Percentiles rank a stretch among this genome's conserved stretches.
Evolutionary conservation across 1,140 invertebrate species (phyloP).

Genomic region (Psix sp.): DNA sequence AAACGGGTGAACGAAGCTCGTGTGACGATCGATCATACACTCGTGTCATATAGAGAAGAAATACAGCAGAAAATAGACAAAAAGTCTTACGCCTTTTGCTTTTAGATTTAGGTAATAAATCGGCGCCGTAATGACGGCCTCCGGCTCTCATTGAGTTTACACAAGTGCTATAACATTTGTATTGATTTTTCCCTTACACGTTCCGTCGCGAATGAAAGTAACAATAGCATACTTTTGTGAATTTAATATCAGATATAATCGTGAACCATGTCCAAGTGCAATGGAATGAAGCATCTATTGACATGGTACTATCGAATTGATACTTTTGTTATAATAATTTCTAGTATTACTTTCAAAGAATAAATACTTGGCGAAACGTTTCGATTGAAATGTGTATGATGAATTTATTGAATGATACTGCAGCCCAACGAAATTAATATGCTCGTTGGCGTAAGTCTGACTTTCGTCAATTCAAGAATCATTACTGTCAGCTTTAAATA

Average conservation of each 20-base stretch:
- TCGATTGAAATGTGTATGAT: too few relatives aligned
- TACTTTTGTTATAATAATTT: too few relatives aligned
- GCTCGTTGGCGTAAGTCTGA: too few relatives aligned
- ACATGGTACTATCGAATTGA: too few relatives aligned
- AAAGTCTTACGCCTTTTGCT: slow-evolving; percentile 49
- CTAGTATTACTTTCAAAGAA: too few relatives aligned
- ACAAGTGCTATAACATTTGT: slow-evolving; percentile 15
- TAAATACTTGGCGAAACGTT: too few relatives aligned
- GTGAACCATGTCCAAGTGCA: background rate
- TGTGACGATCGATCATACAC: slow-evolving; percentile 59
- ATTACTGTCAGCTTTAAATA: too few relatives aligned
- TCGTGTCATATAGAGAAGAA: slow-evolving; percentile 54
- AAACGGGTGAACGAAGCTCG: slow-evolving; percentile 48
- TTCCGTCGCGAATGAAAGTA: background rate
- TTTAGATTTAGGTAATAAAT: slow-evolving; percentile 50
- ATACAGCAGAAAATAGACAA: slow-evolving; percentile 52
- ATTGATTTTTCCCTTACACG: slow-evolving; percentile 7
- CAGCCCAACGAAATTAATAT: too few relatives aligned
- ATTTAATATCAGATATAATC: background rate
- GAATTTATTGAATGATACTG: too few relatives aligned
- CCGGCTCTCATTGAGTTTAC: slow-evolving; percentile 13
- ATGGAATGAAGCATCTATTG: too few relatives aligned
- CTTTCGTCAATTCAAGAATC: too few relatives aligned
- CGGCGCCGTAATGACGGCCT: slow-evolving; percentile 27
- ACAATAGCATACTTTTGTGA: background rate